Conservation (phyloP, 2,113 vertebrate genomes). For the Mirounga angustirostris region DNA sequence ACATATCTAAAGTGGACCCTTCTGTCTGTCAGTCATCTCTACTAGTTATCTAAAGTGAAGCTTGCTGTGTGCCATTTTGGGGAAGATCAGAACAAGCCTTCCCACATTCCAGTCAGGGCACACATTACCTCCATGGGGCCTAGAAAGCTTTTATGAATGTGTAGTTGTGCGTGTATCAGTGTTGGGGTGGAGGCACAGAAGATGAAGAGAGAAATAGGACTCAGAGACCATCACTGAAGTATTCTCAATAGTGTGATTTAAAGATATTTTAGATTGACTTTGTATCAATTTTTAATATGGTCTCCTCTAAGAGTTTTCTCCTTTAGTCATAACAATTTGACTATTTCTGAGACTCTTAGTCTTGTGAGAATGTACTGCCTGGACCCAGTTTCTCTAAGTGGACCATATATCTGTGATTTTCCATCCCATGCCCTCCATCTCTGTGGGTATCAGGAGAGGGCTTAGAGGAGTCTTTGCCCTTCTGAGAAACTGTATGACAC, state of each 20-base stretch:
- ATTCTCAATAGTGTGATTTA: conserved; percentile 11
- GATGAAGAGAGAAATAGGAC: neutral
- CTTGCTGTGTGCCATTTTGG: neutral
- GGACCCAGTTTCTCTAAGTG: neutral
- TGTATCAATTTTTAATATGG: neutral
- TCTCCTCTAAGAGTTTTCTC: neutral
- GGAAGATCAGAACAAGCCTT: neutral
- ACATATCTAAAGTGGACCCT: neutral
- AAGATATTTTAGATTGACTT: neutral
- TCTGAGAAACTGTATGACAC: conserved; percentile 33
- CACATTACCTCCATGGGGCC: neutral
- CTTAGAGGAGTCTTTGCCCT: neutral
- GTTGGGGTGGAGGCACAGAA: too few species aligned
- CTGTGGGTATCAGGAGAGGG: neutral
- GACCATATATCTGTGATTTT: neutral
- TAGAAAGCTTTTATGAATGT: neutral
- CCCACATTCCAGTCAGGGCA: neutral
- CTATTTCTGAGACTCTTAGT: neutral
- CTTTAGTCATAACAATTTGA: conserved; percentile 25
- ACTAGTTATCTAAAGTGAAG: neutral
- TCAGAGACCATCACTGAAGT: neutral
- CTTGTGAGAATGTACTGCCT: neutral
- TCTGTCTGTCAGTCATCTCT: neutral
- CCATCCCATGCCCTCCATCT: neutral
- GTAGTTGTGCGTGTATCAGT: accelerated